Conservation (phyloP, 2,113 vertebrate species). For the Myiozetetes cayanensis region DNA sequence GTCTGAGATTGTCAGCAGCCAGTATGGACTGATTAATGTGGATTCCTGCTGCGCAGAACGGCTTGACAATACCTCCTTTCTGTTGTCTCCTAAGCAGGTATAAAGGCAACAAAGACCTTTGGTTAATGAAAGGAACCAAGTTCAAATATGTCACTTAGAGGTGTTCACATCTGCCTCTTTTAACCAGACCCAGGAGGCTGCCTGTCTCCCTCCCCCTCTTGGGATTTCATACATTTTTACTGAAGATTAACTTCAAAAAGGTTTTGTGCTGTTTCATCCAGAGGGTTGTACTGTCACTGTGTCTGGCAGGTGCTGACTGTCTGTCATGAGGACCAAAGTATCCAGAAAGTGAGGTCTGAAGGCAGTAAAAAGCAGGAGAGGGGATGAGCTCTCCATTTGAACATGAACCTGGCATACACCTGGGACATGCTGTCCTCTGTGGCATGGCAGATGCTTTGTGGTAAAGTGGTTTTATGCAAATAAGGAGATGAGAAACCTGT, state of each 20-base stretch:
- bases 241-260: constrained; percentile 7
- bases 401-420: background rate
- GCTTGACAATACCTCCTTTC: background rate
- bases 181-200: background rate
- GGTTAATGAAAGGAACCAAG: constrained; percentile 2
- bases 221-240: background rate
- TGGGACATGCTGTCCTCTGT: background rate
- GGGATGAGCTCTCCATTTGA: background rate
- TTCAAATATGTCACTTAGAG: background rate
- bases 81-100: background rate
- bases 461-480: background rate
- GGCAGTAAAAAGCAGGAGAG: background rate
- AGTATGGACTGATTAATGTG: background rate
- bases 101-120: constrained; percentile 6
- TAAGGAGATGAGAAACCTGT: background rate
- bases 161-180: background rate
- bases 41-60: background rate
- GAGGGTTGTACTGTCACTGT: background rate
- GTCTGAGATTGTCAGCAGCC: background rate
- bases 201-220: background rate
- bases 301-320: background rate
- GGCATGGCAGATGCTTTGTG: background rate
- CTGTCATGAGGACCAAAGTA: background rate
- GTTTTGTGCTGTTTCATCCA: background rate
- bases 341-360: background rate